Evolutionary conservation across 2,797 vertebrate species (phyloP).

Genomic region (Thalassophryne amazonica): DNA sequence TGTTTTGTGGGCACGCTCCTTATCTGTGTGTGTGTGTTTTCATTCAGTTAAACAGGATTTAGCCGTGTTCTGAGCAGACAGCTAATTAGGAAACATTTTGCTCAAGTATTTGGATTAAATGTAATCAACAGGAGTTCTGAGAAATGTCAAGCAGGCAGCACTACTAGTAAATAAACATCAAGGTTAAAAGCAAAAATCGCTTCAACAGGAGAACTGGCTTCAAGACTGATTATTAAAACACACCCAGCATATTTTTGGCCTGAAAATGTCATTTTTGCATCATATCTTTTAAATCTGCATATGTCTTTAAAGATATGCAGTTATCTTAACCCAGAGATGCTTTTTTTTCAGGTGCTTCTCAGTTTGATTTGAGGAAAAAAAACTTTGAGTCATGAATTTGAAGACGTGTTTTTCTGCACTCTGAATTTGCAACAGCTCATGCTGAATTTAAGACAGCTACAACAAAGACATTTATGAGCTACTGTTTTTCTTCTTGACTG

Average conservation of each 20-base stretch:
- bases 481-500: neutral
- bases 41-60: conserved; percentile 33
- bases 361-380: neutral
- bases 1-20: neutral
- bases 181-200: conserved; percentile 22
- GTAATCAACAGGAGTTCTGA: conserved; percentile 32
- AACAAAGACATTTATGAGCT: neutral
- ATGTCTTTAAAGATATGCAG: neutral
- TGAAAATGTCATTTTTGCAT: neutral
- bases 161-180: conserved; percentile 33
- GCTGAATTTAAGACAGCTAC: too few species aligned
- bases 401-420: too few species aligned
- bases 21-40: conserved; percentile 13
- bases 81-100: conserved; percentile 54
- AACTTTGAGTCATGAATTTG: too few species aligned
- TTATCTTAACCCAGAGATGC: neutral
- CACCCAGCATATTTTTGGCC: neutral
- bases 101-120: conserved; percentile 39
- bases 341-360: neutral
- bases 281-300: neutral
- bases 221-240: neutral
- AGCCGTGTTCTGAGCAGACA: conserved; percentile 22
- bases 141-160: conserved; percentile 38
- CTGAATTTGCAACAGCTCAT: too few species aligned
- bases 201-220: conserved; percentile 6